Conservation (phyloP, 2,113 vertebrate species). For the Trogon surrucura region DNA sequence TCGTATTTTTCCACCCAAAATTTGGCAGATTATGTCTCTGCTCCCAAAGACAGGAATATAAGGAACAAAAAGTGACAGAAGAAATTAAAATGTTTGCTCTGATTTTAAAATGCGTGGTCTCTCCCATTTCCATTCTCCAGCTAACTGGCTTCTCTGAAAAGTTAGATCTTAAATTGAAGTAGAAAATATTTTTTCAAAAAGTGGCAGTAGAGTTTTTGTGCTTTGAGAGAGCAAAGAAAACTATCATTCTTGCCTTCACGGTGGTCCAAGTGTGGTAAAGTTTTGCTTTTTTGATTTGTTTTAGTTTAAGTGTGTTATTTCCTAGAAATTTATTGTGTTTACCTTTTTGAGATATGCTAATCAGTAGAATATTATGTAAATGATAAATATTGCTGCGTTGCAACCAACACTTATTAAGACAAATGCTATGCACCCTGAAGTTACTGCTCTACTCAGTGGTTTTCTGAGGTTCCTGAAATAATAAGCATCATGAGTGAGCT, state of each 20-base stretch:
- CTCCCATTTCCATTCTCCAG: background rate
- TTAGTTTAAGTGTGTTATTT: background rate
- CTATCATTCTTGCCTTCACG: background rate
- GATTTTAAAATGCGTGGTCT: background rate
- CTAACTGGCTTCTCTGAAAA: background rate
- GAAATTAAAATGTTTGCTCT: background rate
- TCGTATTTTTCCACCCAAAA: background rate
- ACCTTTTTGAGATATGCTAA: background rate
- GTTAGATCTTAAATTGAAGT: background rate
- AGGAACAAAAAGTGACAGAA: background rate
- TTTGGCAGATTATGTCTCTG: background rate
- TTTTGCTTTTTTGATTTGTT: background rate
- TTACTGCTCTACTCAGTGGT: background rate
- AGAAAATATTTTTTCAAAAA: background rate
- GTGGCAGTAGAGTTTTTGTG: background rate
- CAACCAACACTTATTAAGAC: background rate
- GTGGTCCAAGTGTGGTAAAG: background rate
- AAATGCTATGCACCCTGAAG: background rate
- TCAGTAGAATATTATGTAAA: background rate
- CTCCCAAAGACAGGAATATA: background rate
- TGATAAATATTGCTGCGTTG: background rate
- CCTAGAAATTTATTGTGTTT: background rate
- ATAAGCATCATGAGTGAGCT: accelerated
- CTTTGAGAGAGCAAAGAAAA: background rate
- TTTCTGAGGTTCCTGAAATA: background rate